Base-by-base conservation (phyloP, 1,140 invertebrate species). In the Mycetomoellerius zeteki region DNA sequence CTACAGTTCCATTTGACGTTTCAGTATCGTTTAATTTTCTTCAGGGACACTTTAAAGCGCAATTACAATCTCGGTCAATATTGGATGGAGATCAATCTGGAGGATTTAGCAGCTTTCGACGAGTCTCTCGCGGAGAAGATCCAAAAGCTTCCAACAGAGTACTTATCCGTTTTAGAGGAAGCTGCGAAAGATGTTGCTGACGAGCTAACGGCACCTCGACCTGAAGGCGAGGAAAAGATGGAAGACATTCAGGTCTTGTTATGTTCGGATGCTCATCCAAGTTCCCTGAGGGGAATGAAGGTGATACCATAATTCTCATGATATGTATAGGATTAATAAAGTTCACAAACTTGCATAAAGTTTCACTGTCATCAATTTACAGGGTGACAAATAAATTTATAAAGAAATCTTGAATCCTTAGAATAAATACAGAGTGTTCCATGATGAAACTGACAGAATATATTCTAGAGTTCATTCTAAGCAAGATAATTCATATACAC, bases 121-220 rank as follows among this genome's bases (percentile, higher is more conserved):
- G 99, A 99, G 95, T 96, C 97, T 19, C 95, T 99, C 33, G 98
- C 98, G 2, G 99, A 99, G 91, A 99, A 99, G 94, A 94, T 99
- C 8, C 97, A 97, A 87, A 99, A 99, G 93, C 97, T 98, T 87
- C 99, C 99, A 0, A 97, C 98, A 16, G 99, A 99, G 94, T 98
- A 98, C 96, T 95, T 99, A 47, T 97, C 99, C 7, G 96, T 99
- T 94, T 98, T 99, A 94, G 99, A 99, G 96, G 99, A 99, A 95
- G 99, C 99, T 80, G 99, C 99, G 0, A 99, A 97, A 95, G 99
- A 99, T 95, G 98, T 99, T 64, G 99, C 98, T 2, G 99, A 99
- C 97, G 99, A 99, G 96, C 96, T 99, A 3, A 99, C 99, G 37
- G 96, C 97, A 24, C 99, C 99, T 0, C 96, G 99, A 86, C 98